phyloP scores from a whole-genome alignment of 2,113 vertebrate species.

The Haemorhous mexicanus region DNA sequence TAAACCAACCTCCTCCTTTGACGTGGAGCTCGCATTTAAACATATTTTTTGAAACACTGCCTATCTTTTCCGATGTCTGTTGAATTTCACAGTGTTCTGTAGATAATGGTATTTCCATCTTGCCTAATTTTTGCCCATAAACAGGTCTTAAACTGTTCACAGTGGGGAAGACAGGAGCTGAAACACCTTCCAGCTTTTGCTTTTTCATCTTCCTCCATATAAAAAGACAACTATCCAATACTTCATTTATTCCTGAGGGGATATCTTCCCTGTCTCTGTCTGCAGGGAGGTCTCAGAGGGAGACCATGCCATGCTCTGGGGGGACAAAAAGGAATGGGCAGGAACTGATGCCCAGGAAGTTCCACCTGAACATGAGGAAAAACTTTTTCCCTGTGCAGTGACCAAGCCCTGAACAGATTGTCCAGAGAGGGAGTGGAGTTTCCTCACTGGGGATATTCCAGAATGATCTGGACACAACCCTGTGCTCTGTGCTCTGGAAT shows the following conservation, averaged over 20 bases:
- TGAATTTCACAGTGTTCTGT: background rate
- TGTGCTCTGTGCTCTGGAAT: background rate
- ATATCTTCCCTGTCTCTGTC: background rate
- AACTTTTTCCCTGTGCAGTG: background rate
- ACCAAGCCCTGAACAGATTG: background rate
- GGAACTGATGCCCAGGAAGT: background rate
- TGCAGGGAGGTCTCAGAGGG: background rate
- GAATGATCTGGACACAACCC: background rate
- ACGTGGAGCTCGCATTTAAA: background rate
- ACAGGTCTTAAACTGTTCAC: background rate
- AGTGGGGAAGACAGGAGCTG: background rate
- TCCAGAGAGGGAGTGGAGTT: background rate
- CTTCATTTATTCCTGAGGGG: background rate
- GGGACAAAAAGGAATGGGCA: background rate
- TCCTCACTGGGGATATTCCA: background rate
- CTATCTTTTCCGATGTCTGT: background rate
- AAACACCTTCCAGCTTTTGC: background rate
- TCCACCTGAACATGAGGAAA: background rate
- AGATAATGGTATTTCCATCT: background rate
- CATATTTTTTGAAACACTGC: fast-evolving
- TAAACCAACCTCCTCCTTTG: background rate
- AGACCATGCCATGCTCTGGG: background rate
- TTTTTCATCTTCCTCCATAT: background rate
- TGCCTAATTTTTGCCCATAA: background rate
- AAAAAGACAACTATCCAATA: background rate